phyloP scores from a whole-genome alignment of 1,140 invertebrate species.

The Philopotamus ludificatus region DNA sequence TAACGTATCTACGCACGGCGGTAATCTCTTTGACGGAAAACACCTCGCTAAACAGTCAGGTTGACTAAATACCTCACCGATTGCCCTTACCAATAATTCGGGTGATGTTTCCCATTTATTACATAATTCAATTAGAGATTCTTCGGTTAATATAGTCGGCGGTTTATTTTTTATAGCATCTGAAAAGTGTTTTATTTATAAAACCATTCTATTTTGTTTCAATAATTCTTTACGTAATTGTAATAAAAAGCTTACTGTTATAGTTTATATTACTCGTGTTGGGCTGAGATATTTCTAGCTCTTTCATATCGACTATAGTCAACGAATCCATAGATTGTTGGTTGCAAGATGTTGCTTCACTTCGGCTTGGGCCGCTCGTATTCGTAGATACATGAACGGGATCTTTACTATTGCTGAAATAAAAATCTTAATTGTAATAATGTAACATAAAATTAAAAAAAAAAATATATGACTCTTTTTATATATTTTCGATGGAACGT shows the following conservation, averaged over 20 bases:
- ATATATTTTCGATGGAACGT: too few relatives aligned
- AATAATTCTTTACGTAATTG: too few relatives aligned
- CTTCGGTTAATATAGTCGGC: slow-evolving; percentile 47
- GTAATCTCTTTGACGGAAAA: slow-evolving; percentile 57
- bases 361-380: slow-evolving; percentile 28
- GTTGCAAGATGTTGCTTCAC: slow-evolving; percentile 1
- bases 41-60: slow-evolving; percentile 59
- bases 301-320: background rate
- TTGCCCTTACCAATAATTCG: slow-evolving; percentile 46
- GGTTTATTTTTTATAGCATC: slow-evolving; percentile 12
- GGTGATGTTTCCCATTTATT: slow-evolving; percentile 48
- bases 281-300: background rate
- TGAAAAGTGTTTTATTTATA: slow-evolving; percentile 5
- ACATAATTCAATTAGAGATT: slow-evolving; percentile 51
- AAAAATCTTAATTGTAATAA: background rate
- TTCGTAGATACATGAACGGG: background rate
- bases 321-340: slow-evolving; percentile 14
- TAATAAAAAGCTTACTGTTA: too few relatives aligned
- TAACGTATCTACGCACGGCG: slow-evolving; percentile 43
- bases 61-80: slow-evolving; percentile 51
- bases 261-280: slow-evolving; percentile 10
- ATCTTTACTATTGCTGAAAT: slow-evolving; percentile 28
- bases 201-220: too few relatives aligned
- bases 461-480: too few relatives aligned
- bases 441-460: background rate